These are phyloP conservation scores for Megaleporinus macrocephalus DNA, from an alignment of 2,113 vertebrate genomes.

Conservation along the genomic window DNA sequence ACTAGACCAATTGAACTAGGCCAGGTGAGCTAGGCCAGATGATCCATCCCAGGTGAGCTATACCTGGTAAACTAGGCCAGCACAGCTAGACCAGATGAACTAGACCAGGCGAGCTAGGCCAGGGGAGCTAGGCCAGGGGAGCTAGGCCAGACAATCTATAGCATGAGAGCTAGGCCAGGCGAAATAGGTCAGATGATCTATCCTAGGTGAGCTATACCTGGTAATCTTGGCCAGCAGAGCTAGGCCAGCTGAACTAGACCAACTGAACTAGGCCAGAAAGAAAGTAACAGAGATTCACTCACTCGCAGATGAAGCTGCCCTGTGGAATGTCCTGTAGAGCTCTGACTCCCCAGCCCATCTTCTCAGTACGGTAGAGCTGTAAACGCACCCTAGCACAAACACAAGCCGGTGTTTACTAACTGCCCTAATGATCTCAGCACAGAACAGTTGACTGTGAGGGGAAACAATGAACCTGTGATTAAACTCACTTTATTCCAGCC, in stretches of 20 bases:
- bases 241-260: background rate
- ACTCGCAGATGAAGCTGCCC: slow-evolving; percentile 96
- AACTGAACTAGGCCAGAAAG: too few species aligned
- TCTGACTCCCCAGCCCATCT: slow-evolving; percentile 76
- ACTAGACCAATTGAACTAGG: background rate
- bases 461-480: background rate
- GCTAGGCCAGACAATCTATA: too few species aligned
- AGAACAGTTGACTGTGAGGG: background rate
- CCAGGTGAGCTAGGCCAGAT: background rate
- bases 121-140: too few species aligned
- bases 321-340: slow-evolving; percentile 86
- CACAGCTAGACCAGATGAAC: too few species aligned
- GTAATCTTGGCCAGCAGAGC: too few species aligned
- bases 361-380: slow-evolving; percentile 91
- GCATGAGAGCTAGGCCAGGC: too few species aligned
- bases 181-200: background rate
- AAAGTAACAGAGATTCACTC: slow-evolving; percentile 55
- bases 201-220: too few species aligned
- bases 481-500: slow-evolving; percentile 89
- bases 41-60: too few species aligned
- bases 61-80: too few species aligned
- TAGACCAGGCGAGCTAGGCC: too few species aligned
- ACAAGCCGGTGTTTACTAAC: slow-evolving; percentile 6
- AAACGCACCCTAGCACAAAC: slow-evolving; percentile 82
- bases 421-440: too few species aligned